A percentile compares a stretch with the other conserved stretches of the same genome.
Conservation (phyloP, 1,140 invertebrate species). For the Drosophila subpulchrella region DNA sequence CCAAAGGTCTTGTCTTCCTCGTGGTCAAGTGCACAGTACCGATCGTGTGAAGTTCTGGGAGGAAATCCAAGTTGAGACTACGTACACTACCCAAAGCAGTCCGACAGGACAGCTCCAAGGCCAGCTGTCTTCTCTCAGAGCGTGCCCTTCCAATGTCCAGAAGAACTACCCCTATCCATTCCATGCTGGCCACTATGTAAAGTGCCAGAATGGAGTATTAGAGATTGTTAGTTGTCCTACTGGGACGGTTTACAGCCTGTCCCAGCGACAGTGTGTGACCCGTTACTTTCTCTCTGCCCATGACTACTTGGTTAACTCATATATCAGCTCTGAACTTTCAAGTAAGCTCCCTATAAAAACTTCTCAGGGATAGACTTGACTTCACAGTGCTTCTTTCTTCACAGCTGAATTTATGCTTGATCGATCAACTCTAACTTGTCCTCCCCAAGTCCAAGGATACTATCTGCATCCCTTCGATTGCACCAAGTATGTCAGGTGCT, state of each 20-base stretch:
- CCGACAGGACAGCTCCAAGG: neutral
- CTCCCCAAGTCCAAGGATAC: conserved; percentile 82
- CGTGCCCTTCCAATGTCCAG: conserved; percentile 49
- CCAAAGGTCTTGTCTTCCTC: conserved; percentile 26
- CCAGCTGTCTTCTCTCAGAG: conserved; percentile 26
- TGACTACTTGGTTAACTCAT: conserved; percentile 62
- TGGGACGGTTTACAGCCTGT: conserved; percentile 60
- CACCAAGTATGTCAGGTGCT: conserved; percentile 88
- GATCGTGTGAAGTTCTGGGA: conserved; percentile 51
- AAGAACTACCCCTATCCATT: conserved; percentile 71
- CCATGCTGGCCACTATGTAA: conserved; percentile 62
- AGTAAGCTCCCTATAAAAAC: conserved; percentile 36
- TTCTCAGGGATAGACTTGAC: neutral
- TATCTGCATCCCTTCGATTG: conserved; percentile 88
- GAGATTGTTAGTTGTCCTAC: conserved; percentile 57
- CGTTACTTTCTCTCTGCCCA: conserved; percentile 35
- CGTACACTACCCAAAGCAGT: conserved; percentile 25
- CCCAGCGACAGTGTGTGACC: conserved; percentile 32
- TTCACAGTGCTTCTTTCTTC: neutral
- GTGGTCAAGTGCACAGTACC: conserved; percentile 2
- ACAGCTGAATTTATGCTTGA: conserved; percentile 54
- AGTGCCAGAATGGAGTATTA: conserved; percentile 57
- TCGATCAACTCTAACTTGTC: conserved; percentile 56
- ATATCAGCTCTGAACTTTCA: conserved; percentile 51
- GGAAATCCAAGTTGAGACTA: conserved; percentile 36